Conservation (phyloP, 2,113 vertebrate species). For the Podiceps cristatus region DNA sequence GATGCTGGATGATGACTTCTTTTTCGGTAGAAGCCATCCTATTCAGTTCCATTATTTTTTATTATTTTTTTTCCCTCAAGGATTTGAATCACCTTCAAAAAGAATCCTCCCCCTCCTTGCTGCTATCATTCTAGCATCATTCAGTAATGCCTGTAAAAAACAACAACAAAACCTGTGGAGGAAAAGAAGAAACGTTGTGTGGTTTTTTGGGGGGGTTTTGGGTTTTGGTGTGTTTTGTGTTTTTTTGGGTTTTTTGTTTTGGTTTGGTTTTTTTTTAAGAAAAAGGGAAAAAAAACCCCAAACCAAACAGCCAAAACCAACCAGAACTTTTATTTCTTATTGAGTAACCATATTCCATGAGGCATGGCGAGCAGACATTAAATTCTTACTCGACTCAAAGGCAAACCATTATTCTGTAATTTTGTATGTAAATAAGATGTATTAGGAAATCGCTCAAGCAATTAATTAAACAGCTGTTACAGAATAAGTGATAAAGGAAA, state of each 20-base stretch:
- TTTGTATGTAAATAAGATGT: constrained; percentile 80
- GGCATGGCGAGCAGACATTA: constrained; percentile 65
- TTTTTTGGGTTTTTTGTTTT: too few relatives aligned
- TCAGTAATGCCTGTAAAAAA: not conserved
- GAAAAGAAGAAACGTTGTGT: not conserved
- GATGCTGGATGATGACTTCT: not conserved
- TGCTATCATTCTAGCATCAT: not conserved
- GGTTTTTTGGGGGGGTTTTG: too few relatives aligned
- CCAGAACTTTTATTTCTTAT: constrained; percentile 58
- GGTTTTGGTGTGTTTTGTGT: too few relatives aligned
- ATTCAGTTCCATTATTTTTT: not conserved
- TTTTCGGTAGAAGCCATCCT: not conserved
- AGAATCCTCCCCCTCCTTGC: not conserved
- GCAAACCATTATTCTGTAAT: constrained; percentile 77
- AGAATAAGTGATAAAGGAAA: constrained; percentile 77
- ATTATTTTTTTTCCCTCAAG: not conserved
- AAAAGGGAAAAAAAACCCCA: not conserved
- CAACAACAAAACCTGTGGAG: not conserved
- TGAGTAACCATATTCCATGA: constrained; percentile 61
- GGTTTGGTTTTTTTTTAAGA: not conserved
- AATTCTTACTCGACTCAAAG: constrained; percentile 69
- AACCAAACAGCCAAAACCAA: not conserved
- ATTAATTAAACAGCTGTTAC: constrained; percentile 81
- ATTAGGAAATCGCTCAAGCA: constrained; percentile 74
- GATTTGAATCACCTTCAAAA: not conserved